A percentile compares a stretch with the other conserved stretches of the same genome.
These are phyloP conservation scores for Casuarius casuarius DNA, from an alignment of 2,113 vertebrate species.

Conservation along the genomic window DNA sequence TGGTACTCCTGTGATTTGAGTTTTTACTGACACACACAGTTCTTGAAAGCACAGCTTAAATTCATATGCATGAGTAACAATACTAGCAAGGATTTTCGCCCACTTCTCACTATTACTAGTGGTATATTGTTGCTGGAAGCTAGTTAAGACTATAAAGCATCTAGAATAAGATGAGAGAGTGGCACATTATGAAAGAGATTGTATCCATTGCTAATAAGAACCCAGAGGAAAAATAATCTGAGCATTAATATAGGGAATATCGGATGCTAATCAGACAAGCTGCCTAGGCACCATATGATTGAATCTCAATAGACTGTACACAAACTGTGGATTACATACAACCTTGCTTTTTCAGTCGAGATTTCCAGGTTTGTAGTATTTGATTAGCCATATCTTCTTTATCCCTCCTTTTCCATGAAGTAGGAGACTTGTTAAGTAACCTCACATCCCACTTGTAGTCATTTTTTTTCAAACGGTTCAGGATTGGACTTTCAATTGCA, in stretches of 20 bases:
- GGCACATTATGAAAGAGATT: accelerated
- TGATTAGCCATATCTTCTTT: background rate
- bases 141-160: background rate
- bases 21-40: background rate
- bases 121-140: background rate
- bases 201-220: background rate
- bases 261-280: background rate
- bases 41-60: background rate
- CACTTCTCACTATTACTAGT: background rate
- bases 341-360: background rate
- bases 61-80: background rate
- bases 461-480: background rate
- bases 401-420: background rate
- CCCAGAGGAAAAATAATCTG: accelerated
- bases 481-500: background rate
- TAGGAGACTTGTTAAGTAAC: background rate
- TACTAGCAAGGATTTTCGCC: background rate
- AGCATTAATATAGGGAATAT: background rate
- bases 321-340: background rate
- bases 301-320: background rate
- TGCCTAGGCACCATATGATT: background rate
- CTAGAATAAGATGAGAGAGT: background rate
- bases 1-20: background rate
- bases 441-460: background rate
- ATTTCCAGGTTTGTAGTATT: background rate